These are phyloP conservation scores for Hoplodrina ambigua DNA, from an alignment of 2,888 invertebrate genomes.

Conservation along the genomic window DNA sequence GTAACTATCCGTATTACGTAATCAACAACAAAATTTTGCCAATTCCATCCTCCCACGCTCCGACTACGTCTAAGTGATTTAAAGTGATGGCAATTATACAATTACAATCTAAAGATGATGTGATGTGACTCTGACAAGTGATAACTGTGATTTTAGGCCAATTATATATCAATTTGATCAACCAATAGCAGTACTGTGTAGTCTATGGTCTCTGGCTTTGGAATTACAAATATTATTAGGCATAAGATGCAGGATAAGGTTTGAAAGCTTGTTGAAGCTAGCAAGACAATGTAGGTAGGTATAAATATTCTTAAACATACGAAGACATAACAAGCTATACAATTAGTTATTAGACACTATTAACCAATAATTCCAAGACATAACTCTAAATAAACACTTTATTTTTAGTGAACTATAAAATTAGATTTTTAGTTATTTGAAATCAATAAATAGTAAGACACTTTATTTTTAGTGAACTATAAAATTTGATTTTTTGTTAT, in stretches of 20 bases:
- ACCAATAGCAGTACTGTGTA: slow-evolving; percentile 74
- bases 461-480: too few species aligned
- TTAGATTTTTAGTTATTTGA: too few species aligned
- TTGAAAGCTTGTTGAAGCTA: slow-evolving; percentile 15
- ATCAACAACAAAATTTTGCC: slow-evolving; percentile 18
- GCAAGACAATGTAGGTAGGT: background rate
- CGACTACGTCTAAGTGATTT: slow-evolving; percentile 32
- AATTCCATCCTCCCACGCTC: slow-evolving; percentile 42
- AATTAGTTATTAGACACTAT: background rate
- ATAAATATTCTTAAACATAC: background rate
- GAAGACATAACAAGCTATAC: background rate
- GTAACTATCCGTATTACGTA: slow-evolving; percentile 30
- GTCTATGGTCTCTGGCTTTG: slow-evolving; percentile 37
- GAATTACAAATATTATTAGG: background rate
- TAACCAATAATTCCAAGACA: too few species aligned
- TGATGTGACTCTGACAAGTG: slow-evolving; percentile 36
- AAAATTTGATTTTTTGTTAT: too few species aligned
- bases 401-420: too few species aligned
- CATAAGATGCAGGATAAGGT: slow-evolving; percentile 9
- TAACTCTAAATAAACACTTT: too few species aligned
- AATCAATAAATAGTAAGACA: too few species aligned
- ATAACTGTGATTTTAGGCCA: slow-evolving; percentile 46
- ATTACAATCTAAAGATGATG: slow-evolving; percentile 41
- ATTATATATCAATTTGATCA: slow-evolving; percentile 58
- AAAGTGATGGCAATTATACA: slow-evolving; percentile 29